Evolutionary conservation across 2,797 vertebrate genomes (phyloP).

Genomic region (Momotus momota): DNA sequence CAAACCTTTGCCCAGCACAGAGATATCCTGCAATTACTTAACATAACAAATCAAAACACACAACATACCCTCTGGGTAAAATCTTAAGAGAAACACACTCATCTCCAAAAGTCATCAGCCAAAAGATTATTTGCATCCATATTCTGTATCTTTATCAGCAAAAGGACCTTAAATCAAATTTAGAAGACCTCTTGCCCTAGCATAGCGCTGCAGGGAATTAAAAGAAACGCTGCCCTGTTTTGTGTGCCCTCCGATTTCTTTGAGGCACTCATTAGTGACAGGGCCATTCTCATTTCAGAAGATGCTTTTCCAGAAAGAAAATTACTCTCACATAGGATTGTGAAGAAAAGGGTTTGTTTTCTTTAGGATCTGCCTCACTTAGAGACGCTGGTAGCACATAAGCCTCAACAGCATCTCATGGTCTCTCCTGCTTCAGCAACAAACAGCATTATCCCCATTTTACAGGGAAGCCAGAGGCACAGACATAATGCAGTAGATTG

Average conservation of each 20-base stretch:
- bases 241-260: background rate
- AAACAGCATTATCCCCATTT: background rate
- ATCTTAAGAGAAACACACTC: background rate
- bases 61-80: background rate
- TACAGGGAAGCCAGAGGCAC: background rate
- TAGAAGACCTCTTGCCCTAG: background rate
- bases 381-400: background rate
- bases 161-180: background rate
- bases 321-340: background rate
- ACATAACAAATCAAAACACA: conserved; percentile 18
- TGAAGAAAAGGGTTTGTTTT: background rate
- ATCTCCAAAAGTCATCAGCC: conserved; percentile 7
- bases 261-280: background rate
- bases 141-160: background rate
- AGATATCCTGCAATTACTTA: conserved; percentile 8
- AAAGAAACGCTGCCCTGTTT: background rate
- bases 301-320: background rate
- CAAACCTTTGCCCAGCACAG: conserved; percentile 7
- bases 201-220: background rate
- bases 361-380: background rate
- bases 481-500: background rate
- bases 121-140: conserved; percentile 18
- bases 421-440: background rate
- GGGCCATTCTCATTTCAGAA: background rate
- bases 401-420: background rate